Evolutionary conservation across 2,888 invertebrate genomes (phyloP).

Genomic region (Leucophenga montana): DNA sequence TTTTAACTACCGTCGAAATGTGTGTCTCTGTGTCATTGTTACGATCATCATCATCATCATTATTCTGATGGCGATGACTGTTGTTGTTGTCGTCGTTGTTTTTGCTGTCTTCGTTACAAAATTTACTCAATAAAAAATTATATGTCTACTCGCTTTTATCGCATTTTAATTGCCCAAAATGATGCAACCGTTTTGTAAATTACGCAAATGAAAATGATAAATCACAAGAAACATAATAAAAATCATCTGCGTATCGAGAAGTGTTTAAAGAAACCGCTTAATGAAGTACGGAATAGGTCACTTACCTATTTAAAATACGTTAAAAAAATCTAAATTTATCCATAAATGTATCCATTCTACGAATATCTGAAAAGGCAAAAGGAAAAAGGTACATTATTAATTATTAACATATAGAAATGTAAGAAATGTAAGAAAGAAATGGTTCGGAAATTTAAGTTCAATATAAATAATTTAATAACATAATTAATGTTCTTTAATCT

Average conservation of each 20-base stretch:
- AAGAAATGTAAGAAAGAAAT: not conserved
- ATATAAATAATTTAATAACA: too few species aligned
- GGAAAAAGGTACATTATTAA: not conserved
- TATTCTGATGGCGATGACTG: not conserved
- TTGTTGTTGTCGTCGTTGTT: conserved; percentile 22
- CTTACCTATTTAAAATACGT: too few species aligned
- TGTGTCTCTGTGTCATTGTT: conserved; percentile 54
- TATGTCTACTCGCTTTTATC: conserved; percentile 55
- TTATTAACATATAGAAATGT: too few species aligned
- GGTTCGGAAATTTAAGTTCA: too few species aligned
- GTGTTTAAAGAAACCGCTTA: not conserved
- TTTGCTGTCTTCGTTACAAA: conserved; percentile 48
- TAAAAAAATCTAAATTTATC: too few species aligned
- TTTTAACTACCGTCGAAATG: conserved; percentile 39
- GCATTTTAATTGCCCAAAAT: conserved; percentile 64
- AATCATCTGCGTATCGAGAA: not conserved
- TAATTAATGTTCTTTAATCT: too few species aligned
- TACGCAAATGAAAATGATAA: conserved; percentile 52
- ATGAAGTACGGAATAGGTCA: too few species aligned
- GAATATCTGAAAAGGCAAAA: too few species aligned
- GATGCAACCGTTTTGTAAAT: conserved; percentile 60
- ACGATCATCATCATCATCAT: not conserved
- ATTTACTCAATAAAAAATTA: conserved; percentile 64
- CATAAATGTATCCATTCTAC: too few species aligned
- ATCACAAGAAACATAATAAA: conserved; percentile 47